These are phyloP conservation scores for Ibycter americanus DNA, from an alignment of 2,797 vertebrate genomes.

Conservation along the genomic window DNA sequence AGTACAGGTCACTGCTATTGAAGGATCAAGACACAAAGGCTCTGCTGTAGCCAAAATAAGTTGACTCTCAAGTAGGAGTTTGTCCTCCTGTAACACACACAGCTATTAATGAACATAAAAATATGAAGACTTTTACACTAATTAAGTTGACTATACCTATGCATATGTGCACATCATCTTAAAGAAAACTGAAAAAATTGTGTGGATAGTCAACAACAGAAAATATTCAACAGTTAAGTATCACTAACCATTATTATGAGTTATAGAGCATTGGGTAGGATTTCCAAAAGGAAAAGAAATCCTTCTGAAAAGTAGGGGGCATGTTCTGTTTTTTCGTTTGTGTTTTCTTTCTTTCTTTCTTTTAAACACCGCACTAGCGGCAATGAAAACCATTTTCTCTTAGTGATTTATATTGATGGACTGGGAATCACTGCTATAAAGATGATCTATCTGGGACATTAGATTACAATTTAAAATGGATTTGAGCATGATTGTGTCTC, in stretches of 20 bases:
- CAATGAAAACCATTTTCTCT: neutral
- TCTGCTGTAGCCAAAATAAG: slow-evolving; percentile 96
- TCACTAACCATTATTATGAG: neutral
- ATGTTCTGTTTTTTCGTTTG: neutral
- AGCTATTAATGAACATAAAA: neutral
- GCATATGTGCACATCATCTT: neutral
- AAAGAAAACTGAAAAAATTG: neutral
- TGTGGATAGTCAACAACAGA: neutral
- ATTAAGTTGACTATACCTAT: neutral
- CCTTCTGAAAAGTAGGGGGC: neutral
- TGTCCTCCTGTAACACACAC: slow-evolving; percentile 88
- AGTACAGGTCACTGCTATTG: slow-evolving; percentile 94
- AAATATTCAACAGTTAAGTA: neutral
- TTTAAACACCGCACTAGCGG: neutral
- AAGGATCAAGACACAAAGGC: slow-evolving; percentile 96
- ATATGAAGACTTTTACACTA: neutral
- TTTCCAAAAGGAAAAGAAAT: neutral
- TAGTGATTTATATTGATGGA: neutral
- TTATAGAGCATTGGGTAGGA: neutral
- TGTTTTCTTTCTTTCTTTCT: neutral
- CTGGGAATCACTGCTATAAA: neutral
- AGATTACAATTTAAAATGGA: neutral
- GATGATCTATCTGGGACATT: neutral
- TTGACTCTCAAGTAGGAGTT: slow-evolving; percentile 95
- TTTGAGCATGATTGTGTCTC: neutral